phyloP scores from a whole-genome alignment of 2,113 vertebrate genomes.

The Sapajus apella region DNA sequence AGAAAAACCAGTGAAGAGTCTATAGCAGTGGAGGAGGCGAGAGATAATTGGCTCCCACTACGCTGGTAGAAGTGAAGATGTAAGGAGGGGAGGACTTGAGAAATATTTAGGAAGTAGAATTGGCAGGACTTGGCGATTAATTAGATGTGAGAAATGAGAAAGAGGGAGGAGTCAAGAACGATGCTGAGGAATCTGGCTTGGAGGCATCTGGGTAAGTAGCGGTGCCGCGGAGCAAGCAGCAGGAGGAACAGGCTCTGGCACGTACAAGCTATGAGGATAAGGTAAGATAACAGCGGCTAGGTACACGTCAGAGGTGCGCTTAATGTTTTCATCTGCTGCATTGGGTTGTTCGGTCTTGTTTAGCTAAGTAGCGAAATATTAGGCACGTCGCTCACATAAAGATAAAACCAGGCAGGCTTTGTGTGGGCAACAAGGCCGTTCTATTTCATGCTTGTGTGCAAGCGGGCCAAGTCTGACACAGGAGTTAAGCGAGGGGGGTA shows the following conservation, averaged over 20 bases:
- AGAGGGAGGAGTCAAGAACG: neutral
- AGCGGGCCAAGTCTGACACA: too few species aligned
- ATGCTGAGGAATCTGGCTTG: neutral
- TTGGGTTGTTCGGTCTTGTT: neutral
- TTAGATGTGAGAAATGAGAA: neutral
- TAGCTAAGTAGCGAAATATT: neutral
- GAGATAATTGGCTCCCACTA: neutral
- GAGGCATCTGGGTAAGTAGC: accelerated
- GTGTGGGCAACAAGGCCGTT: too few species aligned
- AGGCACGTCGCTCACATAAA: too few species aligned
- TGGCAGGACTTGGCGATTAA: too few species aligned
- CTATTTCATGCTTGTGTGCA: too few species aligned
- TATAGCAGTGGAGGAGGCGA: neutral
- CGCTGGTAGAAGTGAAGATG: neutral
- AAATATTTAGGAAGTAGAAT: neutral
- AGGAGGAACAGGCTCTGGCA: neutral
- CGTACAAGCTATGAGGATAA: neutral
- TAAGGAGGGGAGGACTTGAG: neutral
- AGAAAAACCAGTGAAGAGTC: accelerated
- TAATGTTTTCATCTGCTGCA: neutral
- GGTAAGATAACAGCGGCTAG: neutral
- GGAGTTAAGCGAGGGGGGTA: too few species aligned
- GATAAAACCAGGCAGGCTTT: too few species aligned
- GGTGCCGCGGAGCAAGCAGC: accelerated
- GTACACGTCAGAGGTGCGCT: accelerated